Evolutionary conservation across 2,797 vertebrate species (phyloP).

Genomic region (Basileuterus tristriatus): DNA sequence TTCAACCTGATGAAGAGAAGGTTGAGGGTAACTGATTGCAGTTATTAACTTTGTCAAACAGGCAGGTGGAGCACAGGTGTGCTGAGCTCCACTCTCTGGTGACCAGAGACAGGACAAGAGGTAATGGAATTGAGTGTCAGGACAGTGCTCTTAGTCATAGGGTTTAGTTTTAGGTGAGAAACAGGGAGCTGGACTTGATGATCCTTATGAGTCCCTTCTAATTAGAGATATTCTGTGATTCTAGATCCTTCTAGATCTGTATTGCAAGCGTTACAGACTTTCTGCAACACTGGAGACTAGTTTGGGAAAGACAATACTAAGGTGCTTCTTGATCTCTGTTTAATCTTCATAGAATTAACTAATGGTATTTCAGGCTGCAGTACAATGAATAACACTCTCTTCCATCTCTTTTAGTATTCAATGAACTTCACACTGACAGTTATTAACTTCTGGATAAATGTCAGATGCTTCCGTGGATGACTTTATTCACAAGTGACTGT

Average conservation of each 20-base stretch:
- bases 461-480: not conserved
- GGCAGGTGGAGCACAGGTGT: accelerated
- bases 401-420: not conserved
- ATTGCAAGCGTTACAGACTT: not conserved
- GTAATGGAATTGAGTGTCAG: accelerated
- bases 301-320: not conserved
- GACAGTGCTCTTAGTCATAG: not conserved
- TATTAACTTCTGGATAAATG: not conserved
- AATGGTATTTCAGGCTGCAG: not conserved
- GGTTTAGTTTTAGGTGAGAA: not conserved
- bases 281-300: not conserved
- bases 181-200: not conserved
- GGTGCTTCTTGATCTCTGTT: not conserved
- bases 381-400: not conserved
- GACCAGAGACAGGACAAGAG: not conserved
- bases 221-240: not conserved
- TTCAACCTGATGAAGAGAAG: not conserved
- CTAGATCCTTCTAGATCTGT: not conserved
- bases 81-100: not conserved
- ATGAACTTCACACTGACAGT: not conserved
- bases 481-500: not conserved
- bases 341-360: not conserved
- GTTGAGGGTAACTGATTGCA: not conserved
- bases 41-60: not conserved
- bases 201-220: not conserved